These are phyloP conservation scores for Acipenser ruthenus DNA, from an alignment of 2,797 vertebrate genomes.

Conservation along the genomic window DNA sequence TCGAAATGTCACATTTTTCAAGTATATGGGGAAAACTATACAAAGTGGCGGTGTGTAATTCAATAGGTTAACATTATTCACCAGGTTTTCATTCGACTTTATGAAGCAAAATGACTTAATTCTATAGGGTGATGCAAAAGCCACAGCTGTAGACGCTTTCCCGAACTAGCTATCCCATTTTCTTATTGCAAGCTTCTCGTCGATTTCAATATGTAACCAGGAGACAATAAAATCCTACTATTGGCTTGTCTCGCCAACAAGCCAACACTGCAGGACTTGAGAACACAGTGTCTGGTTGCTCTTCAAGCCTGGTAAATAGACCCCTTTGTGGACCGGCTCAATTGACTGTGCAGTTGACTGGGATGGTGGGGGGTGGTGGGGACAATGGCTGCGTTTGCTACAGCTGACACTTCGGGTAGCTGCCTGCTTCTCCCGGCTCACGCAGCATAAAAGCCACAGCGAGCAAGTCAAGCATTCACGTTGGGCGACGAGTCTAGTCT, in stretches of 20 bases:
- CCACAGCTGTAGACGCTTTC: no score
- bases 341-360: conserved; percentile 73
- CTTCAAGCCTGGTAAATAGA: conserved; percentile 55
- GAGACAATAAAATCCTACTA: conserved; percentile 16
- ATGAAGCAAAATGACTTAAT: no score
- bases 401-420: conserved; percentile 59
- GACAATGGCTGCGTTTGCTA: conserved; percentile 62
- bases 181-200: no score
- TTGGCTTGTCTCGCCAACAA: conserved; percentile 52
- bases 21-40: no score
- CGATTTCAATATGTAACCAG: no score
- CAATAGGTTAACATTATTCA: no score
- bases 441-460: conserved; percentile 45
- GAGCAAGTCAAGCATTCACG: background rate
- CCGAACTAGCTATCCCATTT: no score
- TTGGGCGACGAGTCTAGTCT: no score
- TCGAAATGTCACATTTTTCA: no score
- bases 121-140: no score
- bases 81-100: no score
- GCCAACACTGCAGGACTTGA: conserved; percentile 46
- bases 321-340: conserved; percentile 68
- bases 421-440: conserved; percentile 35
- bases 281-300: conserved; percentile 54
- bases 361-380: conserved; percentile 35
- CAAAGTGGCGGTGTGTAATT: no score